These are phyloP conservation scores for Tyrophagus putrescentiae DNA, from an alignment of 1,140 invertebrate species.

Conservation along the genomic window DNA sequence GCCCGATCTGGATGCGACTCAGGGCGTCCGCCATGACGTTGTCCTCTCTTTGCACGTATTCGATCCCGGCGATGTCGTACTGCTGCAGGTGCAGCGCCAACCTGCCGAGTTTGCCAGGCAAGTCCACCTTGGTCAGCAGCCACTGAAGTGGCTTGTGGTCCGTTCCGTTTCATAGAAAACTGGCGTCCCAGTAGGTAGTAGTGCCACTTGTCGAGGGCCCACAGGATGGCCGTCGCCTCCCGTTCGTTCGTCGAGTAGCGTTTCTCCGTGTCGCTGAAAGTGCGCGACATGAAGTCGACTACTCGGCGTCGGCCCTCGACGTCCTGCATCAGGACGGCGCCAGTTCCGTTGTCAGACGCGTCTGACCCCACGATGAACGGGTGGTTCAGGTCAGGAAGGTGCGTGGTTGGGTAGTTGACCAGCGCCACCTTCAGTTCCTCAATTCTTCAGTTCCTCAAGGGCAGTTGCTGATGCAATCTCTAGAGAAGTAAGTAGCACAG, in stretches of 20 bases:
- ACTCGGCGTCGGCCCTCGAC: conserved; percentile 9
- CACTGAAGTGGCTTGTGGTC: neutral
- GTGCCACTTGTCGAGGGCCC: conserved; percentile 25
- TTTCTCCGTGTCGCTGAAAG: conserved; percentile 18
- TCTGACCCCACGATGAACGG: conserved; percentile 25
- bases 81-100: neutral
- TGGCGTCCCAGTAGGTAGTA: conserved; percentile 27
- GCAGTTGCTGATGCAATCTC: too few species aligned
- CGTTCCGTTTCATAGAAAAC: neutral
- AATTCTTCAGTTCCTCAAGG: too few species aligned
- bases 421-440: too few species aligned
- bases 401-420: too few species aligned
- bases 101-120: neutral
- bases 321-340: conserved; percentile 22
- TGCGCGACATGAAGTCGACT: conserved; percentile 20
- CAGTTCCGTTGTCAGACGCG: conserved; percentile 23
- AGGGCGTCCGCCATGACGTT: too few species aligned
- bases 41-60: too few species aligned
- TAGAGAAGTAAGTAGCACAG: too few species aligned
- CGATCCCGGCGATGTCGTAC: too few species aligned
- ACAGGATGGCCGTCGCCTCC: conserved; percentile 28
- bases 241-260: conserved; percentile 25
- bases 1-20: too few species aligned
- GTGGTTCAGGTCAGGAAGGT: conserved; percentile 11
- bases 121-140: neutral